phyloP scores from a whole-genome alignment of 1,140 invertebrate genomes.

The Himalopsyche phryganea region DNA sequence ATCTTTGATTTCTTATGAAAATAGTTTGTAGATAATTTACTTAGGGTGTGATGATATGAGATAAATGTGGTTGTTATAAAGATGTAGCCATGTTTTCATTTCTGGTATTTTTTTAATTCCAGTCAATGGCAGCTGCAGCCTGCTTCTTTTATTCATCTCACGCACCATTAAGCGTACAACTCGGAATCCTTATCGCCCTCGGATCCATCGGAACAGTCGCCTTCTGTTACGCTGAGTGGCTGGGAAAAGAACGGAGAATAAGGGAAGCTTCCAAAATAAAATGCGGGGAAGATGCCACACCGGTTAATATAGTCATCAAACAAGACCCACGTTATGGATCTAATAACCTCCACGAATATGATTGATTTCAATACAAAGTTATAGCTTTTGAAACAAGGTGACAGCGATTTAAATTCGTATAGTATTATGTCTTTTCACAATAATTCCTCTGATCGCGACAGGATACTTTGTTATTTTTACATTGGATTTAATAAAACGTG shows the following conservation, averaged over 20 bases:
- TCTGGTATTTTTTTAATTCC: too few species aligned
- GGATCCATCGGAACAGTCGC: slow-evolving; percentile 72
- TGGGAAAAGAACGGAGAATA: slow-evolving; percentile 39
- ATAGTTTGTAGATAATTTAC: too few species aligned
- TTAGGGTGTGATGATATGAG: too few species aligned
- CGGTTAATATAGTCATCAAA: slow-evolving; percentile 7
- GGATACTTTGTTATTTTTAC: too few species aligned
- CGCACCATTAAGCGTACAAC: slow-evolving; percentile 73
- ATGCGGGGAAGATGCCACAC: slow-evolving; percentile 20
- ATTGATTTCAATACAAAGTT: neutral
- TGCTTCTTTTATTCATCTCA: slow-evolving; percentile 86
- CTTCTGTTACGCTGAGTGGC: slow-evolving; percentile 79
- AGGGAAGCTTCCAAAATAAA: slow-evolving; percentile 20
- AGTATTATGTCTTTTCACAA: too few species aligned
- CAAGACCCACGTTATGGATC: neutral
- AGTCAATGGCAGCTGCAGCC: slow-evolving; percentile 86
- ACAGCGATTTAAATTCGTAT: too few species aligned
- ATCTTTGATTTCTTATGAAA: too few species aligned
- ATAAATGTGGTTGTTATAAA: too few species aligned
- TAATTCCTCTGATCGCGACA: too few species aligned
- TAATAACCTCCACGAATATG: neutral
- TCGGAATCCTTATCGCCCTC: slow-evolving; percentile 71
- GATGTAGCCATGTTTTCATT: too few species aligned
- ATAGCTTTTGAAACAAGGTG: too few species aligned
- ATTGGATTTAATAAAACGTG: too few species aligned